These are phyloP conservation scores for Chlamydotis undulata DNA, from an alignment of 2,113 vertebrate species.

Conservation along the genomic window DNA sequence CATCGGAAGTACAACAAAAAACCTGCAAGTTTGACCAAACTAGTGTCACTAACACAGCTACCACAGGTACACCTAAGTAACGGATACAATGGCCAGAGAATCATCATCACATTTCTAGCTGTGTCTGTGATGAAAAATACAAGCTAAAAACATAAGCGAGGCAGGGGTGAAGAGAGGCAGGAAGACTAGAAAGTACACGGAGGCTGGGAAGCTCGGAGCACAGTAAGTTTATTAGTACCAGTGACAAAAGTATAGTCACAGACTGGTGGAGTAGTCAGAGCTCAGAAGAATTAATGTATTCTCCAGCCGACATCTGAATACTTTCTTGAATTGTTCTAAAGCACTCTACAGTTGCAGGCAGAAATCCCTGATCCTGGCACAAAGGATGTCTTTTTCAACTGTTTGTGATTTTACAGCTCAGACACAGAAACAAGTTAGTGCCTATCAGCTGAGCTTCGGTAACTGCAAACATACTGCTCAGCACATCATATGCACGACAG, in stretches of 20 bases:
- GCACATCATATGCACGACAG: neutral
- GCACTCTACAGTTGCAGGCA: neutral
- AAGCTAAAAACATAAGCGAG: neutral
- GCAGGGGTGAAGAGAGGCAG: neutral
- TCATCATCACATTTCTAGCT: neutral
- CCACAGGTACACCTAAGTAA: neutral
- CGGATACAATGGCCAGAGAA: neutral
- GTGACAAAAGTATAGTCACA: neutral
- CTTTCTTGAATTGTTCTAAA: neutral
- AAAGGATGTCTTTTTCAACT: neutral
- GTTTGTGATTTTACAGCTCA: neutral
- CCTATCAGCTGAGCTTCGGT: neutral
- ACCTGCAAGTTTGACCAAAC: neutral
- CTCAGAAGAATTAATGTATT: neutral
- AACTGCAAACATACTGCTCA: neutral
- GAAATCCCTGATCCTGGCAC: neutral
- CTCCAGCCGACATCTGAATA: neutral
- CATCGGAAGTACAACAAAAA: neutral
- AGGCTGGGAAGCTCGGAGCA: neutral
- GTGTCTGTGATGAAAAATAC: no score
- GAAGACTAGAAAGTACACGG: neutral
- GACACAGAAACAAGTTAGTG: neutral
- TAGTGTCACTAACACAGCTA: neutral
- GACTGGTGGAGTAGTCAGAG: neutral
- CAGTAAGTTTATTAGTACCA: neutral